Conservation (phyloP, 2,888 invertebrate species). For the Phrixothrix hirtus region DNA sequence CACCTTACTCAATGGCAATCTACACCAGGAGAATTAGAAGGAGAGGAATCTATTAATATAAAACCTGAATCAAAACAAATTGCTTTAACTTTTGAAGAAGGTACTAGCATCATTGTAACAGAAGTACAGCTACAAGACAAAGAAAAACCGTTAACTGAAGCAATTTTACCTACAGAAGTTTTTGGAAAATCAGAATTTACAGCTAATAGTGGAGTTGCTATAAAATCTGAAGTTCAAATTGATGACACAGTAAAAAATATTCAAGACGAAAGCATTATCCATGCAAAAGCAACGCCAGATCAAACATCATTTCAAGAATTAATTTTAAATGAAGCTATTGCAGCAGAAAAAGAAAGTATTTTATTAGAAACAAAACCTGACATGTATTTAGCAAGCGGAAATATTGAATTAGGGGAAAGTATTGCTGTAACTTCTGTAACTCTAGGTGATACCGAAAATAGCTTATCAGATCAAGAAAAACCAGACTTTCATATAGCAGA, state of each 20-base stretch:
- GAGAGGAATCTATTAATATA: slow-evolving; percentile 51
- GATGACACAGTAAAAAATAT: slow-evolving; percentile 52
- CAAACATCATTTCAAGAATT: slow-evolving; percentile 62
- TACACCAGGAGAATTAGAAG: slow-evolving; percentile 60
- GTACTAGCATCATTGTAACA: slow-evolving; percentile 64
- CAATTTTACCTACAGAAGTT: slow-evolving; percentile 52
- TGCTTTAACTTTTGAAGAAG: slow-evolving; percentile 60
- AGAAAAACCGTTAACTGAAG: slow-evolving; percentile 57
- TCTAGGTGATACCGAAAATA: slow-evolving; percentile 62
- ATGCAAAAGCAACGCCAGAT: slow-evolving; percentile 56
- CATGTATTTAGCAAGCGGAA: slow-evolving; percentile 56
- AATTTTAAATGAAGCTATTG: slow-evolving; percentile 61
- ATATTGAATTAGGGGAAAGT: slow-evolving; percentile 61
- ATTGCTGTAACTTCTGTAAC: slow-evolving; percentile 62
- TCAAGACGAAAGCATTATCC: slow-evolving; percentile 44
- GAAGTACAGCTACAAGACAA: slow-evolving; percentile 59
- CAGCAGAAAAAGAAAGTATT: slow-evolving; percentile 63
- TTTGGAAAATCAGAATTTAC: slow-evolving; percentile 61
- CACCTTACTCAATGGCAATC: slow-evolving; percentile 57
- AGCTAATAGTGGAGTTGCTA: slow-evolving; percentile 60
- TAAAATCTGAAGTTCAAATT: slow-evolving; percentile 62
- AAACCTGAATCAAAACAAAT: slow-evolving; percentile 62
- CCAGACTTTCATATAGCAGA: slow-evolving; percentile 53
- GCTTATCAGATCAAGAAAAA: slow-evolving; percentile 52
- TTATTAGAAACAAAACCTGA: slow-evolving; percentile 56